A percentile compares a stretch with the other conserved stretches of the same genome.
Evolutionary conservation across 2,888 invertebrate species (phyloP).

Genomic region (Portevinia maculata): DNA sequence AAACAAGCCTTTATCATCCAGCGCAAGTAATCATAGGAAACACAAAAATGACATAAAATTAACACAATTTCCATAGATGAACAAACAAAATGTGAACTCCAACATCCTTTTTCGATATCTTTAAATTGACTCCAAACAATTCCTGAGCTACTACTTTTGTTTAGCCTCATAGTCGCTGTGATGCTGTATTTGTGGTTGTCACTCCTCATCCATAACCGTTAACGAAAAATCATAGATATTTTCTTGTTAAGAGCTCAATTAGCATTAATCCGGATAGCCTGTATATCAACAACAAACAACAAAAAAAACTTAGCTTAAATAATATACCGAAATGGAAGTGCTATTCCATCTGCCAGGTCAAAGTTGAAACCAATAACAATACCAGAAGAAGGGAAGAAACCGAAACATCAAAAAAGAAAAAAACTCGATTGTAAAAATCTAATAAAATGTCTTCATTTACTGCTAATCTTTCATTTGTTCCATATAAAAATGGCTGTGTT

Average conservation of each 20-base stretch:
- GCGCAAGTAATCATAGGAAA: no score
- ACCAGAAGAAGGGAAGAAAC: constrained; percentile 1
- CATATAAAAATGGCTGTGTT: constrained; percentile 33
- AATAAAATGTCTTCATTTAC: constrained; percentile 60
- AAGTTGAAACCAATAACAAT: constrained; percentile 61
- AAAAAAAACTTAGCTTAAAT: neutral
- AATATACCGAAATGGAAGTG: neutral
- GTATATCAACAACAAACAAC: constrained; percentile 36
- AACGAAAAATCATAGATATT: constrained; percentile 59
- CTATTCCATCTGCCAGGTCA: constrained; percentile 18
- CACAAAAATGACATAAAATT: no score
- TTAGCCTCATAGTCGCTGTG: constrained; percentile 19
- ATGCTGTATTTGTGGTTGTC: constrained; percentile 36
- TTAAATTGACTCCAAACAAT: constrained; percentile 37
- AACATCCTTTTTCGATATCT: neutral
- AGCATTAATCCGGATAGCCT: constrained; percentile 67
- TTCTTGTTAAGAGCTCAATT: constrained; percentile 68
- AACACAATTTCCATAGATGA: no score
- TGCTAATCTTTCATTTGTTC: constrained; percentile 40
- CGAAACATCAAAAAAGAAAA: constrained; percentile 7
- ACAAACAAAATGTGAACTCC: neutral
- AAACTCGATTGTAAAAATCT: constrained; percentile 71
- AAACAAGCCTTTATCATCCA: no score
- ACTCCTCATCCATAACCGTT: constrained; percentile 48
- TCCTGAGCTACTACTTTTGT: constrained; percentile 39